Evolutionary conservation across 2,888 invertebrate species (phyloP).

Genomic region (Mesoligia furuncula): DNA sequence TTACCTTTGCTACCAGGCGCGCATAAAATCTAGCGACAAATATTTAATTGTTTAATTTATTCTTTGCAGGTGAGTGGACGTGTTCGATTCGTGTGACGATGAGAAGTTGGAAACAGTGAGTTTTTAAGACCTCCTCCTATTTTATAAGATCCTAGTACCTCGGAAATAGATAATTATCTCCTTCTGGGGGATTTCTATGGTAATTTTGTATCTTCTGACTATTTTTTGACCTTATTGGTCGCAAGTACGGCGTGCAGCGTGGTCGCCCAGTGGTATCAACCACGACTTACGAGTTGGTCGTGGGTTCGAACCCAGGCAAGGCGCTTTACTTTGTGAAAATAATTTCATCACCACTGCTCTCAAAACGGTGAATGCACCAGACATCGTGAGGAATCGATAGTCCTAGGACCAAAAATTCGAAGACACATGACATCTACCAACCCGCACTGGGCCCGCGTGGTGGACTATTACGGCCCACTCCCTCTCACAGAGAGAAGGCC

Average conservation of each 20-base stretch:
- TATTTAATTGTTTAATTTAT: constrained; percentile 52
- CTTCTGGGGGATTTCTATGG: neutral
- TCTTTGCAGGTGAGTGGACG: constrained; percentile 85
- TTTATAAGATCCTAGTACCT: constrained; percentile 49
- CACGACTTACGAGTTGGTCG: neutral
- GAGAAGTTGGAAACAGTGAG: constrained; percentile 64
- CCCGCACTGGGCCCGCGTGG: neutral
- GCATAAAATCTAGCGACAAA: constrained; percentile 37
- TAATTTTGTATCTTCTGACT: neutral
- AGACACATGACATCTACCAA: neutral
- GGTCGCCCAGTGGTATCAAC: too few relatives aligned
- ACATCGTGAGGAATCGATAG: too few relatives aligned
- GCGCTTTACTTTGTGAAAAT: too few relatives aligned
- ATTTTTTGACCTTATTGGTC: neutral
- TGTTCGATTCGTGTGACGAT: constrained; percentile 72
- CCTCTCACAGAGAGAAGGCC: neutral
- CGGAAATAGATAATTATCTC: constrained; percentile 20
- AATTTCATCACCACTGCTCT: too few relatives aligned
- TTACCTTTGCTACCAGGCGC: constrained; percentile 43
- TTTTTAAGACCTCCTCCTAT: constrained; percentile 23
- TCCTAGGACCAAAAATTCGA: neutral
- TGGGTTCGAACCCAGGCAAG: too few relatives aligned
- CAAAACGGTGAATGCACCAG: too few relatives aligned
- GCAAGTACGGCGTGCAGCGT: neutral
- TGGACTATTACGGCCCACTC: neutral